Evolutionary conservation across 2,888 invertebrate genomes (phyloP), one percentile per base, ranked within the genome.

Genomic region (Sthenelais limicola): DNA sequence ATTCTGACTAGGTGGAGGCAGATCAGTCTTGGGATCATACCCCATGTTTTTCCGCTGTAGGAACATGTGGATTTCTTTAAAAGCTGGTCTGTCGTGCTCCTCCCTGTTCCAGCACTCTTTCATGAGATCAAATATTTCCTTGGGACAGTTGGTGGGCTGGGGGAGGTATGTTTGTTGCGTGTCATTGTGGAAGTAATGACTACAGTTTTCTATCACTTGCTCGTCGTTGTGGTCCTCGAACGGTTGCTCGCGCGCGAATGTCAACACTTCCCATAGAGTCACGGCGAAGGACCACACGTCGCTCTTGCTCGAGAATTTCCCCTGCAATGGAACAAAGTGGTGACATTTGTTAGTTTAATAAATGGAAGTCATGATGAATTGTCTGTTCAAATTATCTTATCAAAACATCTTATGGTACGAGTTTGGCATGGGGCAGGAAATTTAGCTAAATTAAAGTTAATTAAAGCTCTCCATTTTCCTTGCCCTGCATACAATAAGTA

Each of bases 261-360:
- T 92, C 82, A 94, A 90, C 73, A 96, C 92, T 88, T 96, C 96
- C 92, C 95, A 94, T 56, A 96, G 89, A 0, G 94, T 94, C 28
- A 96, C 94, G 0, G 93, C 95, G 87, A 94, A 96, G n/a, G 95
- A 92, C 95, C 95, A 96, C 0, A 95, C 94, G 87, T 96, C 96
- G 83, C 93, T 93, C 87, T 94, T 94, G 67, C 92, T 92, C 48
- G 93, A 94, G 88, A 95, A 95, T 88, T 93, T 93, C 68, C 92
- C 93, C 95, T 96, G 88, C 51, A 89, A 86, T 21, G 7, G n/a
- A 56, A 12, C 21, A 54, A 49, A n/a, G 21, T 21, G 49, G 49
- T n/a, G n/a, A 21, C 43, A 9, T 43, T n/a, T n/a, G n/a, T n/a
- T n/a, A n/a, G n/a, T n/a, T n/a, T n/a, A n/a, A n/a, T n/a, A n/a